phyloP scores from a whole-genome alignment of 2,113 vertebrate genomes.

The Balaenoptera acutorostrata region DNA sequence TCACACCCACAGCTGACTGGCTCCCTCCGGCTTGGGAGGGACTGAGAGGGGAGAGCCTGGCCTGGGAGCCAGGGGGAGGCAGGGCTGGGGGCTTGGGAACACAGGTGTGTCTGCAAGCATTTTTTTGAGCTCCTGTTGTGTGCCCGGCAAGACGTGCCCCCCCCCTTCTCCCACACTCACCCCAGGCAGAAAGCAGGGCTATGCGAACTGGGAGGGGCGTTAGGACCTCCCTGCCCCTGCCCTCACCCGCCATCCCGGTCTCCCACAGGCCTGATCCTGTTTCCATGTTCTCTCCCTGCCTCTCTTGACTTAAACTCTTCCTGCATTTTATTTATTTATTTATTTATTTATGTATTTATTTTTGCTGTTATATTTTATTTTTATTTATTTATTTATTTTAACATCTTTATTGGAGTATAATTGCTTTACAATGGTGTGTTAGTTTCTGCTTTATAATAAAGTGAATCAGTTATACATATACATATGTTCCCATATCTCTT shows the following conservation, averaged over 20 bases:
- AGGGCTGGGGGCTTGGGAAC: background rate
- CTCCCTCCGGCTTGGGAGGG: constrained; percentile 6
- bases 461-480: too few species aligned
- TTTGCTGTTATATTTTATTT: too few species aligned
- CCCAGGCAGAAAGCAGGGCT: background rate
- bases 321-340: background rate
- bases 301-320: background rate
- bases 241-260: too few species aligned
- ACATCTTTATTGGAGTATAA: too few species aligned
- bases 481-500: too few species aligned
- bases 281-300: background rate
- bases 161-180: background rate
- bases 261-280: background rate
- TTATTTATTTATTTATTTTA: too few species aligned
- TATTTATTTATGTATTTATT: too few species aligned
- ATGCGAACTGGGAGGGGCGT: background rate
- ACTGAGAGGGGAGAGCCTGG: background rate
- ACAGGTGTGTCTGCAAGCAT: background rate
- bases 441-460: too few species aligned
- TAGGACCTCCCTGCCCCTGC: background rate
- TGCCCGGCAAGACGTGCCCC: background rate
- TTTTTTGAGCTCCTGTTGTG: background rate
- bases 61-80: too few species aligned
- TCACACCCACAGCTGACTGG: constrained; percentile 32
- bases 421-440: too few species aligned